Conservation (phyloP, 1,140 invertebrate species). For the Oscheius sp. region DNA sequence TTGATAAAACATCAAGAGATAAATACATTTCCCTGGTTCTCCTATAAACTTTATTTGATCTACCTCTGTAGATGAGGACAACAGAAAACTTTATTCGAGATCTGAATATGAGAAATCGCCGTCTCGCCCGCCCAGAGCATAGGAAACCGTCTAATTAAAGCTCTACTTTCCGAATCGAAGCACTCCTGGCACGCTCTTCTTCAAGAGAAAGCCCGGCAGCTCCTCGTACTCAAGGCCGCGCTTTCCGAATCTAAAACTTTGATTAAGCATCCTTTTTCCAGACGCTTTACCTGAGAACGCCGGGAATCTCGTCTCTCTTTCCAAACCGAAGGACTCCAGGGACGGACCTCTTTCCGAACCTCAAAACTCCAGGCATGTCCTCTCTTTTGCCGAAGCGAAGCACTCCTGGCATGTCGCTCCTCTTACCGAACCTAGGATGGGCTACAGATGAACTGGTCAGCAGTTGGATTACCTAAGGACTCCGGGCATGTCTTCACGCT, state of each 20-base stretch:
- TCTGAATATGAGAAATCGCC: slow-evolving; percentile 2
- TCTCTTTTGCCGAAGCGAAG: slow-evolving; percentile 37
- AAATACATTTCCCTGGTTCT: no score
- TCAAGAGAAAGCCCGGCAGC: slow-evolving; percentile 36
- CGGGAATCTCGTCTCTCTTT: slow-evolving; percentile 41
- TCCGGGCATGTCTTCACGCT: slow-evolving; percentile 39
- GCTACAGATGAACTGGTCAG: no score
- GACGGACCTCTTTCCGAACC: slow-evolving; percentile 33
- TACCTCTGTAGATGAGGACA: no score
- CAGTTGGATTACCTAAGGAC: no score
- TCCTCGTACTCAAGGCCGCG: slow-evolving; percentile 22
- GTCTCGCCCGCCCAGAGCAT: slow-evolving; percentile 11
- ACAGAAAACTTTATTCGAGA: slow-evolving; percentile 10
- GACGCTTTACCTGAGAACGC: no score
- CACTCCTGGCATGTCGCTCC: slow-evolving; percentile 41
- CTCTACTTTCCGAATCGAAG: slow-evolving; percentile 40
- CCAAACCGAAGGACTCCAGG: slow-evolving; percentile 37
- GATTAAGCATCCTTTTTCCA: no score
- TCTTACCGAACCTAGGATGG: slow-evolving; percentile 42
- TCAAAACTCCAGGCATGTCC: slow-evolving; percentile 35
- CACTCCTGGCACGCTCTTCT: slow-evolving; percentile 43
- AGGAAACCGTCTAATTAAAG: neutral
- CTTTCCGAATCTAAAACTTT: slow-evolving; percentile 45
- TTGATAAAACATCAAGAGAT: no score
- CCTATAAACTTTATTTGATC: no score